Evolutionary conservation across 2,797 vertebrate species (phyloP).

Genomic region (Hippopotamyrus pictus): DNA sequence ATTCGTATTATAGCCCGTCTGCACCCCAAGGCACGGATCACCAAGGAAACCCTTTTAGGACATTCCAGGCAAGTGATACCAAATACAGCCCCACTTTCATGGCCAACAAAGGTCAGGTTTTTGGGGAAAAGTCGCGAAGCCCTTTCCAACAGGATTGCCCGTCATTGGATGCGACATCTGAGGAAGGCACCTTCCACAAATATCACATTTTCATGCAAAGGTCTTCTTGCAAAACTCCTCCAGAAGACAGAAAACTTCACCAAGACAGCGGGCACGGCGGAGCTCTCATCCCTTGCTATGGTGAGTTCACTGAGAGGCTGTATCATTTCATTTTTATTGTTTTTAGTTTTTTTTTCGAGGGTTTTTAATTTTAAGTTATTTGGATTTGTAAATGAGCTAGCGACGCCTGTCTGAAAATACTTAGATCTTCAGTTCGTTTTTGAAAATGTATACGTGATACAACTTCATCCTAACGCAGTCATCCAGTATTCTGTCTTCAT

Average conservation of each 20-base stretch:
- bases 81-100: conserved; percentile 90
- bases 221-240: conserved; percentile 81
- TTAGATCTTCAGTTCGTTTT: not conserved
- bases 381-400: not conserved
- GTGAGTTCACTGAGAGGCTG: conserved; percentile 60
- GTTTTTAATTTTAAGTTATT: not conserved
- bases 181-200: conserved; percentile 83
- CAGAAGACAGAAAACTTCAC: conserved; percentile 77
- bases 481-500: not conserved
- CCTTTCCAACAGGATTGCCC: conserved; percentile 89
- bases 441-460: not conserved
- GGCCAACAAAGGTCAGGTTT: conserved; percentile 85
- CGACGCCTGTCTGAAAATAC: not conserved
- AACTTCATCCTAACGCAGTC: not conserved
- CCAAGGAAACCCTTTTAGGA: conserved; percentile 83
- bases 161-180: conserved; percentile 79
- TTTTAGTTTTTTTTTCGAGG: not conserved
- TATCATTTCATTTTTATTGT: not conserved
- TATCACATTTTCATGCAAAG: conserved; percentile 87
- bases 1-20: conserved; percentile 88
- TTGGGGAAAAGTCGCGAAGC: conserved; percentile 77
- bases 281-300: conserved; percentile 80
- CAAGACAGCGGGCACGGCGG: conserved; percentile 76
- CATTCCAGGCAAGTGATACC: conserved; percentile 78
- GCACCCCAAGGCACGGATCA: conserved; percentile 80